phyloP scores from a whole-genome alignment of 2,888 invertebrate species.

The Torymus auratus region DNA sequence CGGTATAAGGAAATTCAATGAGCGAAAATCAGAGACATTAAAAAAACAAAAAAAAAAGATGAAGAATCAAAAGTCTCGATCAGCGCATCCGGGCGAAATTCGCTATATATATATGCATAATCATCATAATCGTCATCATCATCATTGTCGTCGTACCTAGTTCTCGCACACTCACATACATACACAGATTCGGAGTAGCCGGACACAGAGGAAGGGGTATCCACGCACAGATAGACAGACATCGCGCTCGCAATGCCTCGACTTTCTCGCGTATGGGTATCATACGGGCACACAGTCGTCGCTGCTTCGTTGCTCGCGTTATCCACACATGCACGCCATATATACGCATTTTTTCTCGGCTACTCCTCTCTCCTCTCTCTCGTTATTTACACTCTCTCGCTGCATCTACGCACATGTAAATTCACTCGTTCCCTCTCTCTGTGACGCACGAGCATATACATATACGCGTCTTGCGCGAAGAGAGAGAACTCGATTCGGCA shows the following conservation, averaged over 20 bases:
- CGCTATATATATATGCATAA: constrained; percentile 31
- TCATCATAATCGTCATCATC: constrained; percentile 21
- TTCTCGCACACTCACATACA: no score
- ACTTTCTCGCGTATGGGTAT: constrained; percentile 33
- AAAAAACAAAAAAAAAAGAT: background rate
- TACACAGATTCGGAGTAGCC: no score
- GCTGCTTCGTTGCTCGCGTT: constrained; percentile 50
- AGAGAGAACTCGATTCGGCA: constrained; percentile 48
- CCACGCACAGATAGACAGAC: no score
- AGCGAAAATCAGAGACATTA: background rate
- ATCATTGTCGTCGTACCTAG: no score
- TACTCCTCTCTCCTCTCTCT: constrained; percentile 7
- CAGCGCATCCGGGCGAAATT: constrained; percentile 37
- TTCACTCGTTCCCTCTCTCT: background rate
- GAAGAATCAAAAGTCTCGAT: constrained; percentile 37
- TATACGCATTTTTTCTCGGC: background rate
- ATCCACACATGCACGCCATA: constrained; percentile 24
- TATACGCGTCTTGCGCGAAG: background rate
- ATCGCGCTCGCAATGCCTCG: constrained; percentile 38
- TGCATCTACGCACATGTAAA: constrained; percentile 5
- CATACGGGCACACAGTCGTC: constrained; percentile 37
- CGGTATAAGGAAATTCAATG: constrained; percentile 2
- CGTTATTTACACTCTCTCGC: constrained; percentile 44
- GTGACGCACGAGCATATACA: constrained; percentile 1
- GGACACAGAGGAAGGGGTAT: no score